Evolutionary conservation across 2,888 invertebrate genomes (phyloP), one percentile per base, ranked within the genome.

Genomic region (Ischnus inquisitorius): DNA sequence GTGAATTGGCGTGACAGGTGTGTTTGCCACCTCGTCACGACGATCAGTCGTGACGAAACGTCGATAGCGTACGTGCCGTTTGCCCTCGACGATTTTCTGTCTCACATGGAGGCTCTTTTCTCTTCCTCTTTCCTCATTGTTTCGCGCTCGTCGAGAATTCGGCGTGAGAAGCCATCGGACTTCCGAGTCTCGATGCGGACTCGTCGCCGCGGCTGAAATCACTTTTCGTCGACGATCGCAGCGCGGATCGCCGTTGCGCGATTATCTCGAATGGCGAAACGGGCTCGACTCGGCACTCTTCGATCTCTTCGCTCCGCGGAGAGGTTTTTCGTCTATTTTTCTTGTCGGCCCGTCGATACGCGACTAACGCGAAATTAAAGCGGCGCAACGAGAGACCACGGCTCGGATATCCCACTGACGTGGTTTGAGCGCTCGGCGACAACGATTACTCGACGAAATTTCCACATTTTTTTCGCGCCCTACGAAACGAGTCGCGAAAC

Each of bases 401-500:
- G 60, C 6, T 25, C 14, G 28, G 28, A 25, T 74, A 75, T 60
- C 79, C 74, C 34, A 69, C 80, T 69, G 62, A 39, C 65, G 46
- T 57, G 78, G 57, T n/a, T 16, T 25, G 19, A 51, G 69, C 41
- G 46, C 78, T 71, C 16, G 12, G 2, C 28, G 60, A 39, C 62
- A 25, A 48, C 28, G 14, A 34, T 39, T 28, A 28, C 34, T 19
- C 65, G 46, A 28, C 25, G 14, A 34, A 76, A 34, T 43, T 39
- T 69, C 74, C 75, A 65, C 74, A 74, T 91, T 90, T 91, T 89
- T 91, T 89, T 64, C 90, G 88, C 41, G 88, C 90, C 46, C 91
- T 87, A 57, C 88, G 89, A 28, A 88, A 87, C 48, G 81, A 82
- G 46, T 85, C 85, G 41, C 81, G 84, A 57, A 80, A 79, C 85